phyloP scores from a whole-genome alignment of 1,140 invertebrate genomes.

The Caerostris extrusa region DNA sequence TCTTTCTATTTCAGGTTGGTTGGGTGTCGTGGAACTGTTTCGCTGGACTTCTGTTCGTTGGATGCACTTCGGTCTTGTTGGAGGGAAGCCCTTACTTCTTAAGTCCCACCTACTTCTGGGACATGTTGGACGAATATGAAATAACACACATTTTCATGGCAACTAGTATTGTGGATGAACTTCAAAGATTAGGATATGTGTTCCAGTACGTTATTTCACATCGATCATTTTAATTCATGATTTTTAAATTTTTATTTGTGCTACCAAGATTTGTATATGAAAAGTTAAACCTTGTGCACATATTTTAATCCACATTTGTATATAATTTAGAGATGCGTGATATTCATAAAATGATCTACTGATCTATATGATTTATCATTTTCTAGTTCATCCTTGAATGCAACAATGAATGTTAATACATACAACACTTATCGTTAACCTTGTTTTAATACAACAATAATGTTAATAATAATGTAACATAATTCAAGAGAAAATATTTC shows the following conservation, averaged over 20 bases:
- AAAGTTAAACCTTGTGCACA: too few relatives aligned
- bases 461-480: too few relatives aligned
- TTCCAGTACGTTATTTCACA: not conserved
- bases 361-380: not conserved
- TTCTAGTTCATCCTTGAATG: not conserved
- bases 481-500: too few relatives aligned
- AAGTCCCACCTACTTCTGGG: conserved; percentile 42
- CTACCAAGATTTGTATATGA: too few relatives aligned
- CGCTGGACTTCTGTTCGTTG: not conserved
- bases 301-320: too few relatives aligned
- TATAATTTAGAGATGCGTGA: too few relatives aligned
- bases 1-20: not conserved
- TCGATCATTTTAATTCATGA: too few relatives aligned
- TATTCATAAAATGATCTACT: too few relatives aligned
- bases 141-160: not conserved
- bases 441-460: too few relatives aligned
- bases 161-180: not conserved
- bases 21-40: conserved; percentile 26
- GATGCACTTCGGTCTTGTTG: not conserved
- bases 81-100: conserved; percentile 33
- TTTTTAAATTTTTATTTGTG: too few relatives aligned
- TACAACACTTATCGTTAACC: too few relatives aligned
- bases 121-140: conserved; percentile 43
- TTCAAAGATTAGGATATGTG: conserved; percentile 18
- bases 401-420: not conserved